A percentile compares a stretch with the other conserved stretches of the same genome.
These are phyloP conservation scores for Panagrolaimus sp. DNA, from an alignment of 1,140 invertebrate species.

Conservation along the genomic window DNA sequence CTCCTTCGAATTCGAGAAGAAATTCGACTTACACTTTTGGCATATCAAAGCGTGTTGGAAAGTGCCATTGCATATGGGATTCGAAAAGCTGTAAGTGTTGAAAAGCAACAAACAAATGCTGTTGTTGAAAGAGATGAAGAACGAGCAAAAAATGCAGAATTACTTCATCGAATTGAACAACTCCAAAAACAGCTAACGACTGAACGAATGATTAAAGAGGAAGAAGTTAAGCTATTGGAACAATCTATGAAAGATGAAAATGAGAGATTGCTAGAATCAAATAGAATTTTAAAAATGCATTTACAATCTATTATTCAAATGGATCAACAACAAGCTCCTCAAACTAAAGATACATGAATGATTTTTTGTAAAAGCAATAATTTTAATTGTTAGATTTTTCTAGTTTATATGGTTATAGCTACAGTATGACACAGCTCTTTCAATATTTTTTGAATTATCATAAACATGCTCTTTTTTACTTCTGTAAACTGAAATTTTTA, in stretches of 20 bases:
- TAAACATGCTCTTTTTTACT: too few species aligned
- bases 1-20: conserved; percentile 86
- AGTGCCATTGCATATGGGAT: conserved; percentile 95
- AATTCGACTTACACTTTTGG: conserved; percentile 86
- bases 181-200: conserved; percentile 42
- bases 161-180: conserved; percentile 32
- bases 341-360: neutral
- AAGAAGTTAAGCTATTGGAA: conserved; percentile 48
- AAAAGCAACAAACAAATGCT: conserved; percentile 58
- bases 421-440: too few species aligned
- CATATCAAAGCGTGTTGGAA: conserved; percentile 88
- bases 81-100: conserved; percentile 77
- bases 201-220: conserved; percentile 39
- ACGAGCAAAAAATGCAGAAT: conserved; percentile 32
- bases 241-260: conserved; percentile 51
- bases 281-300: conserved; percentile 47
- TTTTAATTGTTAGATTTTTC: too few species aligned
- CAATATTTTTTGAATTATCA: too few species aligned
- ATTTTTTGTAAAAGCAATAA: too few species aligned
- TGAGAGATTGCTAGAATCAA: conserved; percentile 43
- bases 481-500: too few species aligned
- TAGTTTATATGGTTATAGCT: too few species aligned
- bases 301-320: conserved; percentile 43
- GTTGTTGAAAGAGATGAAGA: conserved; percentile 46
- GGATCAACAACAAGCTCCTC: conserved; percentile 29